Evolutionary conservation across 2,113 vertebrate genomes (phyloP), one percentile per base, ranked within the genome.

Genomic region (Seriola aureovittata): DNA sequence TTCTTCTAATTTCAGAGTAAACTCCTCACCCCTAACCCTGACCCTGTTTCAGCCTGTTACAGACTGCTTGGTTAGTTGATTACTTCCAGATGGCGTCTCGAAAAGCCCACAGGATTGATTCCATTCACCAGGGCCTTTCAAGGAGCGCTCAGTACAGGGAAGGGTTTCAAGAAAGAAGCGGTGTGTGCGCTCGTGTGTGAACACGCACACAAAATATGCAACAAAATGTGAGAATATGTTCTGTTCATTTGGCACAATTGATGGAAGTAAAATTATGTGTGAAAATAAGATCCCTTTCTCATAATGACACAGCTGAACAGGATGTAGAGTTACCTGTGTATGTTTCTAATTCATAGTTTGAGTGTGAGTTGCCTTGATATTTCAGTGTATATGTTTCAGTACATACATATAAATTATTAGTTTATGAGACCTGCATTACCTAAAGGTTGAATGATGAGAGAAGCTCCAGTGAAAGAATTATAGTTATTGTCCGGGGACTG

Each of bases 41-140:
- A 91, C 76, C 68, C 59, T 63, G 55, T 71, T 70, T 75, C 62
- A 78, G 77, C 72, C 76, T 54, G 65, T 67, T 77, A 60, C 73
- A 74, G 29, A 52, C 84, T 46, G 48, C 65, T 80, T 66, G 40
- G 44, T 42, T 81, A 32, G 70, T 55, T 85, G 66, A 91, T 88
- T 46, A 75, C 59, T 85, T 90, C 91, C 93, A 94, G 90, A 92
- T 93, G 89, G 1, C 2, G 54, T 82, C 76, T 23, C 38, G 25
- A 14, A 88, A 88, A 80, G 67, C 78, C 70, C 71, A 62, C 40
- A 85, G 78, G 71, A 77, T 57, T 85, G 76, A 86, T 75, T 66
- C 55, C 65, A 69, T 50, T 71, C 38, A 40, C 60, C 64, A 40
- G 44, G 23, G 16, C 32, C 59, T 82, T 77, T 71, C 71, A 81